Evolutionary conservation across 2,797 vertebrate genomes (phyloP), one percentile per base, ranked within the genome.

Genomic region (Lindbergichthys nudifrons): DNA sequence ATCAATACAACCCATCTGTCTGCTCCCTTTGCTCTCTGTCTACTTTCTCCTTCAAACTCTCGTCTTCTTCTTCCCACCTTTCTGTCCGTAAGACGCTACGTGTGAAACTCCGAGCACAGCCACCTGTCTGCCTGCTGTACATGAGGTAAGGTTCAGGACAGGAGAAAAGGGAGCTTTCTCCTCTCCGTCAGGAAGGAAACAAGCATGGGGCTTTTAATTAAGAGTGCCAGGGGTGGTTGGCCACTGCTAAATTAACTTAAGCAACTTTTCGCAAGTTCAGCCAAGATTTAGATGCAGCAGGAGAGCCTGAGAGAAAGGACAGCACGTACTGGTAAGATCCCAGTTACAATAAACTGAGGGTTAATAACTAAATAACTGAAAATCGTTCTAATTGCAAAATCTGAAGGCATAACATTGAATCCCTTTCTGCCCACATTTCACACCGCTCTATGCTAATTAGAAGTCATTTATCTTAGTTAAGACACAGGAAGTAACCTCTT

Each of bases 151-250:
- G 43, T 58, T 50, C 32, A 48, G 70, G 67, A 47, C 52, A 3
- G 42, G 36, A 74, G 65, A 61, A 51, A 7, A 58, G 53, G 59
- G 43, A 67, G 60, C 48, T 59, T 43, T 75, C 68, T 80, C 68
- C 46, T 59, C 21, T 53, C 43, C 54, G 70, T 73, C 74, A 70
- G 86, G 77, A 85, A 79, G 75, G 65, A 77, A 73, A 70, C 66
- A 66, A 50, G 73, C 69, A 41, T 52, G 59, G 66, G 76, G 75
- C 61, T 71, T 89, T 90, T 88, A 88, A 90, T 92, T 88, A 89
- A 84, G 80, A 84, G 42, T 36, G 71, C 75, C 89, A 59, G 6
- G 84, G 82, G 82, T 73, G 70, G 73, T 64, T 62, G 72, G 67
- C 6, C 70, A 43, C 23, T 11, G 23, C 32, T 42, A 78, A 46